phyloP scores from a whole-genome alignment of 2,888 invertebrate genomes.

The Cheilosia urbana region DNA sequence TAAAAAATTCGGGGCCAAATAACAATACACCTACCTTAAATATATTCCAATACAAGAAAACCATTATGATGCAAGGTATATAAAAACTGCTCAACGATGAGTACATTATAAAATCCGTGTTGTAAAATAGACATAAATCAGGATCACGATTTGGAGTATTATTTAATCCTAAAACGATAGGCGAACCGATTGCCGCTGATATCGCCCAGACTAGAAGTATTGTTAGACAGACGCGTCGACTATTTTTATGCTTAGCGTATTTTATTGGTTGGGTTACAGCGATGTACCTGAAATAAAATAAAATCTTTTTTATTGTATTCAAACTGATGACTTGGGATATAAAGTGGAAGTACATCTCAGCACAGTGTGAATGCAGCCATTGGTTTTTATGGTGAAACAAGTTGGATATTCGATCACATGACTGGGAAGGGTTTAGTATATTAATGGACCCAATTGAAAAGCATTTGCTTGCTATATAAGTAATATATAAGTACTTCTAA shows the following conservation, averaged over 20 bases:
- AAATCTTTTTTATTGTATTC: background rate
- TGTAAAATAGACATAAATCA: slow-evolving; percentile 97
- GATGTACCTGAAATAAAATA: slow-evolving; percentile 91
- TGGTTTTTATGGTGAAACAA: no score
- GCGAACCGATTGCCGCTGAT: slow-evolving; percentile 97
- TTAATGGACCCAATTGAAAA: background rate
- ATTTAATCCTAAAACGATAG: slow-evolving; percentile 97
- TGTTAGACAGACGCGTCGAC: slow-evolving; percentile 96
- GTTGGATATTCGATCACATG: no score
- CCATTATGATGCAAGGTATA: slow-evolving; percentile 99
- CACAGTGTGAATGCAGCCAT: no score
- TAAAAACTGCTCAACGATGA: slow-evolving; percentile 99
- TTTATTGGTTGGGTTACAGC: slow-evolving; percentile 99
- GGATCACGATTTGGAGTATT: slow-evolving; percentile 93
- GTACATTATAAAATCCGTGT: slow-evolving; percentile 98
- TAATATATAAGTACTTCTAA: background rate
- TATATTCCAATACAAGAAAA: slow-evolving; percentile 98
- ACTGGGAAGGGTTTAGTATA: background rate
- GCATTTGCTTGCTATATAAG: background rate
- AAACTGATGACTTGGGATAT: background rate
- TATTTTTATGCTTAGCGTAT: slow-evolving; percentile 99
- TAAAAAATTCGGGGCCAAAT: background rate
- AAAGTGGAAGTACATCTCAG: background rate
- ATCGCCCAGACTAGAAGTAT: slow-evolving; percentile 98
- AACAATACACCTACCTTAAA: slow-evolving; percentile 90